A percentile compares a stretch with the other conserved stretches of the same genome.
Evolutionary conservation across 2,888 invertebrate genomes (phyloP).

Genomic region (Timema cristinae): DNA sequence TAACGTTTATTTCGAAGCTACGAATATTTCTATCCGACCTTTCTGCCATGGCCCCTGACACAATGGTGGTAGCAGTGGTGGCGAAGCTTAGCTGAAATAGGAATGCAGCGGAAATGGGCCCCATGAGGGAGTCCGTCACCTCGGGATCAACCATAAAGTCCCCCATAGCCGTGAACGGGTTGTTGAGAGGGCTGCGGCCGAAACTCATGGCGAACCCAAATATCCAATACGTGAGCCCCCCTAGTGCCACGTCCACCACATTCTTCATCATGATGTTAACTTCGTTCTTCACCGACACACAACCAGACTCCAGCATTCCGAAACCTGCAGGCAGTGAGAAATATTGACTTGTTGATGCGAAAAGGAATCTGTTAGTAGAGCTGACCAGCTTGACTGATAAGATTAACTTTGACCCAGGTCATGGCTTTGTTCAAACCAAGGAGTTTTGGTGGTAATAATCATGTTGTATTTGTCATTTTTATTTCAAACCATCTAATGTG

Average conservation of each 20-base stretch:
- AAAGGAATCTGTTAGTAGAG: too few species aligned
- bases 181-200: constrained; percentile 63
- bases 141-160: constrained; percentile 77
- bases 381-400: too few species aligned
- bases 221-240: constrained; percentile 90
- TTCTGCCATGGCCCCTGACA: constrained; percentile 93
- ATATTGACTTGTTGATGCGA: too few species aligned
- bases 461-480: too few species aligned
- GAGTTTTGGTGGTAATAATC: too few species aligned
- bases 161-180: constrained; percentile 58
- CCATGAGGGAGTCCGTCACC: constrained; percentile 71
- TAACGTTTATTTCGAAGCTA: not conserved
- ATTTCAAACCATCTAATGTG: too few species aligned
- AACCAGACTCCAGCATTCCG: constrained; percentile 90
- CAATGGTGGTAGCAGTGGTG: constrained; percentile 86
- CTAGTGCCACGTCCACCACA: constrained; percentile 86
- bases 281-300: constrained; percentile 89
- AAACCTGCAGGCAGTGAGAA: constrained; percentile 59
- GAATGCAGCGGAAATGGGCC: constrained; percentile 81
- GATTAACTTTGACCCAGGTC: too few species aligned
- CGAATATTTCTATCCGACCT: constrained; percentile 51
- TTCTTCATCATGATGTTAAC: constrained; percentile 98
- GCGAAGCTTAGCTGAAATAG: constrained; percentile 88
- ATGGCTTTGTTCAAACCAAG: too few species aligned
- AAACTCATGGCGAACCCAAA: constrained; percentile 92